A percentile compares a stretch with the other conserved stretches of the same genome.
These are phyloP conservation scores for Brenthis daphne DNA, from an alignment of 2,888 invertebrate genomes.

Conservation along the genomic window DNA sequence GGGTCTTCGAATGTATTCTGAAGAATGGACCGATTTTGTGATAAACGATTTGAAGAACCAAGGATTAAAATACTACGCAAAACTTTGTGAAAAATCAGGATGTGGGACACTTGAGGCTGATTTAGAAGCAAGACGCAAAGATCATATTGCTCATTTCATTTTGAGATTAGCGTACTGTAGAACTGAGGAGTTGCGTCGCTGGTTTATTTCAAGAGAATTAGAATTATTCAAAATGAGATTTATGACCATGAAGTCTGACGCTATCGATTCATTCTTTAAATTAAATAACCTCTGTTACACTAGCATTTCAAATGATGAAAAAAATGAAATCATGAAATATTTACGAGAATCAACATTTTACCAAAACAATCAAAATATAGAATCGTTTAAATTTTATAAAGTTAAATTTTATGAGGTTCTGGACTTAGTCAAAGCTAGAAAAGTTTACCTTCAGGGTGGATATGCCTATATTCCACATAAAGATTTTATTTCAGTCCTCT, in stretches of 20 bases:
- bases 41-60: slow-evolving; percentile 85
- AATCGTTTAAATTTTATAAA: slow-evolving; percentile 88
- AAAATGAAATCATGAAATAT: slow-evolving; percentile 81
- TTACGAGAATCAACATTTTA: slow-evolving; percentile 84
- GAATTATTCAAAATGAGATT: slow-evolving; percentile 94
- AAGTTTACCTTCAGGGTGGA: slow-evolving; percentile 90
- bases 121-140: slow-evolving; percentile 86
- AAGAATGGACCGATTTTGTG: slow-evolving; percentile 86
- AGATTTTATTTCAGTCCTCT: slow-evolving; percentile 92
- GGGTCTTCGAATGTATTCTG: slow-evolving; percentile 83
- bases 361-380: slow-evolving; percentile 80
- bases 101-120: slow-evolving; percentile 82
- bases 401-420: slow-evolving; percentile 93
- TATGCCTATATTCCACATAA: slow-evolving; percentile 93
- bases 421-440: slow-evolving; percentile 90
- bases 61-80: slow-evolving; percentile 84
- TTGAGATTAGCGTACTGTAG: slow-evolving; percentile 95
- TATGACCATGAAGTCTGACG: slow-evolving; percentile 83
- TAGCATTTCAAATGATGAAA: slow-evolving; percentile 86
- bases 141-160: slow-evolving; percentile 96
- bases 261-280: slow-evolving; percentile 85
- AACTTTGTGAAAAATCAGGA: slow-evolving; percentile 82
- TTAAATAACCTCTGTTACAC: slow-evolving; percentile 85
- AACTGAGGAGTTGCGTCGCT: slow-evolving; percentile 90
- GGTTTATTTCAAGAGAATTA: slow-evolving; percentile 94